These are phyloP conservation scores for Dinoponera quadriceps DNA, from an alignment of 1,140 invertebrate genomes.

Conservation along the genomic window DNA sequence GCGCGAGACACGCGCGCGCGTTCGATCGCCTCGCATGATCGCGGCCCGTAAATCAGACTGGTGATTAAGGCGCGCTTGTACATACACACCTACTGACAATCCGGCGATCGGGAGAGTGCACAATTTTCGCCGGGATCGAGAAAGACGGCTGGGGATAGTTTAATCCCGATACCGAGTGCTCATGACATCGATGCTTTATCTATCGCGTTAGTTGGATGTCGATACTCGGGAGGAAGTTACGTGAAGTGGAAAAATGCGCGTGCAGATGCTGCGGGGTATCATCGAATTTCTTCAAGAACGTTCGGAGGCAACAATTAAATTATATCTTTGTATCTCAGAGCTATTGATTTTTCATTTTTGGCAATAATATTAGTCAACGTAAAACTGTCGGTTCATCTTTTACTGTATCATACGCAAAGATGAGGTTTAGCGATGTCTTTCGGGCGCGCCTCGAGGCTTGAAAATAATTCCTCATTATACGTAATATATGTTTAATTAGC, in stretches of 20 bases:
- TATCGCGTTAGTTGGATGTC: conserved; percentile 9
- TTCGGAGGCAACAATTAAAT: too few relatives aligned
- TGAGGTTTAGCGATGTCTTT: too few relatives aligned
- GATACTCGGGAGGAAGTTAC: conserved; percentile 9
- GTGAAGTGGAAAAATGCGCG: neutral
- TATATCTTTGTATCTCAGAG: too few relatives aligned
- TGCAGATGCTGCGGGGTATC: neutral
- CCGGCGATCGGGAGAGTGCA: conserved; percentile 47
- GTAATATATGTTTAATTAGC: too few relatives aligned
- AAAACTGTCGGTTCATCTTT: too few relatives aligned
- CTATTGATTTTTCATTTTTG: too few relatives aligned
- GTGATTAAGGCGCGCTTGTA: conserved; percentile 70
- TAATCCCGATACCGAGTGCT: conserved; percentile 29
- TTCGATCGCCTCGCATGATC: conserved; percentile 65
- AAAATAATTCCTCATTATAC: too few relatives aligned
- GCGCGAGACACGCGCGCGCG: conserved; percentile 50
- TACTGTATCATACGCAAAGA: too few relatives aligned
- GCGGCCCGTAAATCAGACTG: conserved; percentile 61
- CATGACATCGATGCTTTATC: conserved; percentile 28
- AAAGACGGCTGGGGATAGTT: conserved; percentile 27
- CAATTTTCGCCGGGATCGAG: conserved; percentile 43
- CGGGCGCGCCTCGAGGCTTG: too few relatives aligned
- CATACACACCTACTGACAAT: conserved; percentile 70
- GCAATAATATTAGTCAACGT: too few relatives aligned
- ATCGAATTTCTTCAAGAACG: too few relatives aligned